Evolutionary conservation across 2,797 vertebrate genomes (phyloP).

Genomic region (Hipposideros larvatus): DNA sequence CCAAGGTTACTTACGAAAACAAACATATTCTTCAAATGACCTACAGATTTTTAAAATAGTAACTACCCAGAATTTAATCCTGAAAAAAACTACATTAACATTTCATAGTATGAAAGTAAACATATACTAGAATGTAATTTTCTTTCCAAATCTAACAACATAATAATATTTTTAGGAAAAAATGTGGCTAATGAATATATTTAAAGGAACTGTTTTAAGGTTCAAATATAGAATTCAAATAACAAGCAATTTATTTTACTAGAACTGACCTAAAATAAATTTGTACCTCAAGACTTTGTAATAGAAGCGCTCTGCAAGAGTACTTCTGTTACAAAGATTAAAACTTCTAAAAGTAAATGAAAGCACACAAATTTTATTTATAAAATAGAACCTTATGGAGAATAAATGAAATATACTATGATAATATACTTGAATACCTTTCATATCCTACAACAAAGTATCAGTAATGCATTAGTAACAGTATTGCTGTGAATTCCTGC

Average conservation of each 20-base stretch:
- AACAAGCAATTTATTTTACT: conserved; percentile 13
- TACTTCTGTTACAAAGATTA: conserved; percentile 12
- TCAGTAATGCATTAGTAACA: conserved; percentile 28
- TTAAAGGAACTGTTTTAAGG: conserved; percentile 41
- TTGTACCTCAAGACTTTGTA: conserved; percentile 37
- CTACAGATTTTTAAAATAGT: conserved; percentile 37
- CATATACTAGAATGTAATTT: conserved; percentile 32
- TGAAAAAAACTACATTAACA: conserved; percentile 45
- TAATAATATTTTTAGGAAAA: not conserved
- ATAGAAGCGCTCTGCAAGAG: conserved; percentile 51
- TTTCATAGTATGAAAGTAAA: conserved; percentile 45
- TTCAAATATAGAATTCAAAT: conserved; percentile 24
- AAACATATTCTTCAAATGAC: not conserved
- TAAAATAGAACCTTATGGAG: conserved; percentile 26
- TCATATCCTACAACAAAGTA: conserved; percentile 51
- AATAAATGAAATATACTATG: conserved; percentile 28
- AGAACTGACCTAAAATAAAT: conserved; percentile 55
- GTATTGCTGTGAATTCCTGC: not conserved
- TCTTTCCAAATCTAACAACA: conserved; percentile 39
- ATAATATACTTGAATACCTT: conserved; percentile 21
- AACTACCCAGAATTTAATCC: conserved; percentile 52
- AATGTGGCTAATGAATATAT: conserved; percentile 35
- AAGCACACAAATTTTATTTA: conserved; percentile 47
- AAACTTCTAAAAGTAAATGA: conserved; percentile 35
- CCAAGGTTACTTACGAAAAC: not conserved